Conservation (phyloP, 2,888 invertebrate species). For the Aphidius colemani region DNA sequence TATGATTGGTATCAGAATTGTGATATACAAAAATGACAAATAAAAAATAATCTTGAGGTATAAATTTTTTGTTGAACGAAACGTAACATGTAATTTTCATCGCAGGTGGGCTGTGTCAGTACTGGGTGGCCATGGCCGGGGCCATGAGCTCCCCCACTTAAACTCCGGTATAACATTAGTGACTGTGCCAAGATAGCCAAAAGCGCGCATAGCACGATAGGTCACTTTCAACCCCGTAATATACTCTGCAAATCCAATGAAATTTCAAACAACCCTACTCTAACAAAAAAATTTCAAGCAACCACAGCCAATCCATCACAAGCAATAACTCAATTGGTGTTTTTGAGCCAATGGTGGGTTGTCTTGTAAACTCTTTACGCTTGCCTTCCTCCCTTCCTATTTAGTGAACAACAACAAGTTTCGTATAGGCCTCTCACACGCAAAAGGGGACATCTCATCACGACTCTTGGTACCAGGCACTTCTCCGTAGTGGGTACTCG, state of each 20-base stretch:
- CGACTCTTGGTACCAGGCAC: slow-evolving; percentile 60
- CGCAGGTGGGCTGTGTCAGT: slow-evolving; percentile 34
- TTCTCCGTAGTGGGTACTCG: slow-evolving; percentile 60
- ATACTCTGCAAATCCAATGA: not conserved
- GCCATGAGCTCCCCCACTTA: slow-evolving; percentile 24
- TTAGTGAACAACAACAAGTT: slow-evolving; percentile 28
- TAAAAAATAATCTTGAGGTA: too few relatives aligned
- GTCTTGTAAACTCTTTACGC: slow-evolving; percentile 16
- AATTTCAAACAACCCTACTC: not conserved
- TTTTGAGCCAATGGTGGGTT: slow-evolving; percentile 32
- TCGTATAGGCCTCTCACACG: slow-evolving; percentile 52
- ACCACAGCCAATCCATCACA: slow-evolving; percentile 26
- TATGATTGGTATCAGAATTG: too few relatives aligned
- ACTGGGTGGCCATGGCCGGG: slow-evolving; percentile 38
- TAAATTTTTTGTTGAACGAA: too few relatives aligned
- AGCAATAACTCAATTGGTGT: slow-evolving; percentile 24
- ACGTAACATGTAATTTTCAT: too few relatives aligned
- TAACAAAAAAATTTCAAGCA: slow-evolving; percentile 28
- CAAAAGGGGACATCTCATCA: slow-evolving; percentile 59
- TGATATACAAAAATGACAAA: too few relatives aligned
- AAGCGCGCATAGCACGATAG: not conserved
- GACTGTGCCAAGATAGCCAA: slow-evolving; percentile 29
- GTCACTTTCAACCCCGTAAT: not conserved
- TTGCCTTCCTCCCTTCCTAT: slow-evolving; percentile 27
- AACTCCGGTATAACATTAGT: slow-evolving; percentile 20